These are phyloP conservation scores for Thyatira batis DNA, from an alignment of 2,888 invertebrate genomes.

Conservation along the genomic window DNA sequence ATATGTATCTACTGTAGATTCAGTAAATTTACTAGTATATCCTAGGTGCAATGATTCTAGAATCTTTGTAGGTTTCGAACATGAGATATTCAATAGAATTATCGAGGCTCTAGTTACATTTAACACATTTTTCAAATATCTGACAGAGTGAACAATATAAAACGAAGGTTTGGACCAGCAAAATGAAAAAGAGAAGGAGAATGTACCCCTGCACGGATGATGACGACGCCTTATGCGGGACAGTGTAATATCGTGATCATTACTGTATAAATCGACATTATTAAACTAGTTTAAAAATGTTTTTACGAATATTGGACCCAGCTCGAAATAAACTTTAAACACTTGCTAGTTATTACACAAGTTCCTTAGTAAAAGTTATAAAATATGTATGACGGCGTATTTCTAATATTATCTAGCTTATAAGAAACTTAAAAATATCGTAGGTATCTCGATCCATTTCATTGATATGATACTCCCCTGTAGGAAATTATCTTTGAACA, in stretches of 20 bases:
- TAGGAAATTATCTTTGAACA: too few species aligned
- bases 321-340: too few species aligned
- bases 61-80: not conserved
- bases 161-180: conserved; percentile 36
- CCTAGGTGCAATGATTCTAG: not conserved
- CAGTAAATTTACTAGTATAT: not conserved
- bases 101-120: not conserved
- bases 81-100: not conserved
- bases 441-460: too few species aligned
- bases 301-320: too few species aligned
- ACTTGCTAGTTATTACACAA: too few species aligned
- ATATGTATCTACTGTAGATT: not conserved
- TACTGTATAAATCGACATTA: not conserved
- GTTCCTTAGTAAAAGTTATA: too few species aligned
- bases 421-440: too few species aligned
- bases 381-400: too few species aligned
- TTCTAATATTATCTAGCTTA: too few species aligned
- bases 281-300: too few species aligned
- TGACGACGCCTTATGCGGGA: conserved; percentile 33
- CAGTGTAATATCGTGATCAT: conserved; percentile 48
- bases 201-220: conserved; percentile 19
- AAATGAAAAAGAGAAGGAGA: conserved; percentile 25
- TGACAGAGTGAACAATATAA: conserved; percentile 44
- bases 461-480: too few species aligned
- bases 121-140: not conserved